phyloP scores from a whole-genome alignment of 2,888 invertebrate species.

The Pantelozetes paolii region DNA sequence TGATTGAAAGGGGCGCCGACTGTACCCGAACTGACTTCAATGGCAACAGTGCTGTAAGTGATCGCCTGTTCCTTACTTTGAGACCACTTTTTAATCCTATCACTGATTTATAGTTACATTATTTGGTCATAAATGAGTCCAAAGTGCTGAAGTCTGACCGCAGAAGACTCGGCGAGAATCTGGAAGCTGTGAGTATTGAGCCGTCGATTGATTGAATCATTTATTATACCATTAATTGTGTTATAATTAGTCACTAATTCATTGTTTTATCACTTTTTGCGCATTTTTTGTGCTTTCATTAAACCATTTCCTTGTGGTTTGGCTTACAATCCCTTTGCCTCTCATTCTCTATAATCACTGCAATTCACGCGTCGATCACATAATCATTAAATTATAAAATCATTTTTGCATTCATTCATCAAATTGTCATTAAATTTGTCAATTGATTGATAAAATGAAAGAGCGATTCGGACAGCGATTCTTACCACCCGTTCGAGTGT shows the following conservation, averaged over 20 bases:
- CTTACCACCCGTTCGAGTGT: background rate
- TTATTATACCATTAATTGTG: background rate
- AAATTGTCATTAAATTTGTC: background rate
- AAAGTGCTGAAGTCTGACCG: constrained; percentile 28
- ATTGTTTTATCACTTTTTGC: constrained; percentile 34
- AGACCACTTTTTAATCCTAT: background rate
- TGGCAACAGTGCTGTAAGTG: constrained; percentile 53
- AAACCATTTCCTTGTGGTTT: constrained; percentile 31
- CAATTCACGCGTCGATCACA: background rate
- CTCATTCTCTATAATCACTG: constrained; percentile 24
- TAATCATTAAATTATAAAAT: background rate
- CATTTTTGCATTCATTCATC: constrained; percentile 18
- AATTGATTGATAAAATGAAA: constrained; percentile 1
- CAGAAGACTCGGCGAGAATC: constrained; percentile 18
- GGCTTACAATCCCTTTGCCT: constrained; percentile 23
- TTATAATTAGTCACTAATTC: background rate
- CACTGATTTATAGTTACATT: constrained; percentile 47
- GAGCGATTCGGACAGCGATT: background rate
- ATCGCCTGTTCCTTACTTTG: background rate
- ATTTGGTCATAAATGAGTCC: constrained; percentile 43
- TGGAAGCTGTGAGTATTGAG: background rate
- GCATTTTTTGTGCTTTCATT: constrained; percentile 39
- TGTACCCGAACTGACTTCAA: constrained; percentile 53
- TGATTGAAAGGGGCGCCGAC: constrained; percentile 55
- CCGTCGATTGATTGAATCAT: background rate